Evolutionary conservation across 2,888 invertebrate species (phyloP).

Genomic region (Amorpha juglandis): DNA sequence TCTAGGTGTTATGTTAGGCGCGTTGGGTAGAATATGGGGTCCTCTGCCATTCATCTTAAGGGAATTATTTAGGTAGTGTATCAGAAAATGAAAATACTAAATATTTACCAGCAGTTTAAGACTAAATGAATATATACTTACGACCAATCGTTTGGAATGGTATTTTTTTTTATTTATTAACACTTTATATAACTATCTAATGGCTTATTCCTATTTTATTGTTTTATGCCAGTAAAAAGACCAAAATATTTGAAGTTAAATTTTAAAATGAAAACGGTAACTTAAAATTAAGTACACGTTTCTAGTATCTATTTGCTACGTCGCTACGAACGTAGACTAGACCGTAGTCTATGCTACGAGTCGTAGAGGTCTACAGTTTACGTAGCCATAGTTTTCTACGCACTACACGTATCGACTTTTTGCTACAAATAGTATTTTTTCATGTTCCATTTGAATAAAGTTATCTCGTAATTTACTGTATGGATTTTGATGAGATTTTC

Average conservation of each 20-base stretch:
- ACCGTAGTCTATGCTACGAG: conserved; percentile 50
- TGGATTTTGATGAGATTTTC: conserved; percentile 11
- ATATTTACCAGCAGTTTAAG: too few species aligned
- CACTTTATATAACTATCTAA: too few species aligned
- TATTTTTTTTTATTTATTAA: too few species aligned
- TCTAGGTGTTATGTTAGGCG: too few species aligned
- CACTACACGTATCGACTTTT: conserved; percentile 40
- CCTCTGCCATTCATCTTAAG: too few species aligned
- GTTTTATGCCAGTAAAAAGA: not conserved
- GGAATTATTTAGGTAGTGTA: too few species aligned
- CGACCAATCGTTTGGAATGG: too few species aligned
- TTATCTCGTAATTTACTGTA: conserved; percentile 16
- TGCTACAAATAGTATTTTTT: conserved; percentile 15
- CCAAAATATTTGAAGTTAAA: not conserved
- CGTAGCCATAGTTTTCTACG: conserved; percentile 53
- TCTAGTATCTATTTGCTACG: conserved; percentile 9
- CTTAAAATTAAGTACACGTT: not conserved
- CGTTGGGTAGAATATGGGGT: too few species aligned
- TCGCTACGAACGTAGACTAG: conserved; percentile 28
- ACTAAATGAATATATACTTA: too few species aligned
- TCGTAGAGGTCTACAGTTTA: conserved; percentile 53
- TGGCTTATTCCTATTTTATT: too few species aligned
- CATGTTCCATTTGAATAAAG: conserved; percentile 8
- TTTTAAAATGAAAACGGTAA: not conserved
- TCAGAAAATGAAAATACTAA: too few species aligned